These are phyloP conservation scores for Gambusia yucatana DNA, from an alignment of 2,797 vertebrate species.

Conservation along the genomic window DNA sequence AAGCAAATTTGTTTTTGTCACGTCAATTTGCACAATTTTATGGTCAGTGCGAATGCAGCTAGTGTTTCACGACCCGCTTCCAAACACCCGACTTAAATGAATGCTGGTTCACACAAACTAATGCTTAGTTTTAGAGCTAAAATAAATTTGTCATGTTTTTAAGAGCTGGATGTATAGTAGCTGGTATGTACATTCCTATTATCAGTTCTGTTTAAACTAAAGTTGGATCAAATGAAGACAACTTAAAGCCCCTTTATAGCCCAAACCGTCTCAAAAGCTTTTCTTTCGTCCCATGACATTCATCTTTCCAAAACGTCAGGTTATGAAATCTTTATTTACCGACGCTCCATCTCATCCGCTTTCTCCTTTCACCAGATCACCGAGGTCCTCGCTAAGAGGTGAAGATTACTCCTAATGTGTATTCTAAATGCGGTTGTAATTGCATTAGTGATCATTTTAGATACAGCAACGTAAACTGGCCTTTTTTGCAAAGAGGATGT, in stretches of 20 bases:
- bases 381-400: slow-evolving; percentile 59
- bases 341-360: slow-evolving; percentile 57
- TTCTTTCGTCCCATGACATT: neutral
- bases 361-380: slow-evolving; percentile 60
- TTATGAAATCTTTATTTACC: slow-evolving; percentile 48
- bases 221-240: neutral
- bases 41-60: no score
- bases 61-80: no score
- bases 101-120: no score
- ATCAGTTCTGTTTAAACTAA: slow-evolving; percentile 32
- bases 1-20: no score
- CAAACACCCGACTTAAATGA: no score
- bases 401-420: slow-evolving; percentile 72
- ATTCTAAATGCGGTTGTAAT: slow-evolving; percentile 83
- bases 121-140: no score
- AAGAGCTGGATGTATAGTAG: neutral
- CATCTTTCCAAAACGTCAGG: slow-evolving; percentile 23
- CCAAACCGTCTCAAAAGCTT: slow-evolving; percentile 1
- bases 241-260: slow-evolving; percentile 15
- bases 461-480: slow-evolving; percentile 80
- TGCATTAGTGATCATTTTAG: slow-evolving; percentile 80
- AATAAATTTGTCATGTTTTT: no score
- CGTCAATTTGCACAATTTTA: no score
- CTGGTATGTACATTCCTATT: neutral
- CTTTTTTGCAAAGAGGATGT: slow-evolving; percentile 75